phyloP scores from a whole-genome alignment of 2,113 vertebrate species.

The Dolichotis patagonum region DNA sequence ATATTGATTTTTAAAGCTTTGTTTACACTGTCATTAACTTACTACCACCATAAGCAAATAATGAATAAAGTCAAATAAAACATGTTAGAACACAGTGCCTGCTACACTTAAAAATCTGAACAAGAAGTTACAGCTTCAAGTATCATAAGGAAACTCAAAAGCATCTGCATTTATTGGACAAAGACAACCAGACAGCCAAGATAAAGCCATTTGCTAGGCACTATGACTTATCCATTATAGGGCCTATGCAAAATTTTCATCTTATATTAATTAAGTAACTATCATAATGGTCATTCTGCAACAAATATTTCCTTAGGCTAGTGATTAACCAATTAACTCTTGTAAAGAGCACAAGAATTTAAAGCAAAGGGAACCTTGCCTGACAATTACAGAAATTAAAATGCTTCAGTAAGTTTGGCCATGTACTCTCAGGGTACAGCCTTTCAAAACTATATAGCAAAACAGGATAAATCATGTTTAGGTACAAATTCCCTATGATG shows the following conservation, averaged over 20 bases:
- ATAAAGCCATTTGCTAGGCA: neutral
- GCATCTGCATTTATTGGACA: neutral
- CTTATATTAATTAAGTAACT: neutral
- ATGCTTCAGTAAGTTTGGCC: neutral
- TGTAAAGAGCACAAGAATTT: slow-evolving; percentile 29
- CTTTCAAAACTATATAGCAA: neutral
- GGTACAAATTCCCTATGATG: neutral
- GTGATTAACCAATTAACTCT: neutral
- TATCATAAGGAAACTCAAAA: neutral
- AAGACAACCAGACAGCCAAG: neutral
- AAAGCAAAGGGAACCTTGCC: slow-evolving; percentile 18
- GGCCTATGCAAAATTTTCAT: neutral
- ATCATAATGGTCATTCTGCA: neutral
- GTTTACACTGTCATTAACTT: slow-evolving; percentile 50
- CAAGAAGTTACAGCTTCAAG: neutral
- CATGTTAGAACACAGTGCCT: neutral
- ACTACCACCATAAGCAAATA: slow-evolving; percentile 64
- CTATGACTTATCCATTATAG: neutral
- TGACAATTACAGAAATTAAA: slow-evolving; percentile 16
- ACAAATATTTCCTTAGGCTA: slow-evolving; percentile 9
- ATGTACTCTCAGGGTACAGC: neutral
- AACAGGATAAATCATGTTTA: neutral
- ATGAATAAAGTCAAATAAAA: slow-evolving; percentile 44
- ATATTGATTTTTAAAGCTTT: slow-evolving; percentile 66
- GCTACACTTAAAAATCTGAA: neutral